Evolutionary conservation across 2,113 vertebrate genomes (phyloP).

Genomic region (Chlamydotis undulata): DNA sequence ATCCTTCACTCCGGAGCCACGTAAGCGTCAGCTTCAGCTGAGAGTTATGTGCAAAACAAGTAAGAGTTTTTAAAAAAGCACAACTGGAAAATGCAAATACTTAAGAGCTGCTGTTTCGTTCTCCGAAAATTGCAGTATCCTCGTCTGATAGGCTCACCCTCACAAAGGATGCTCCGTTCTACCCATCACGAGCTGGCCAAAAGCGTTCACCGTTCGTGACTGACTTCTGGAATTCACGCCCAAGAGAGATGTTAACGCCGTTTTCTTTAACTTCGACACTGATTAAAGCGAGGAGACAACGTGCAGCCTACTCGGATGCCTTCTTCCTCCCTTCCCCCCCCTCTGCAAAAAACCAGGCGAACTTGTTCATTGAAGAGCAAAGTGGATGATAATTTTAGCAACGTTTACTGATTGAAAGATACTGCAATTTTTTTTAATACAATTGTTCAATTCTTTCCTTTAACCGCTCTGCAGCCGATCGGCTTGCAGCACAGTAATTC

Average conservation of each 20-base stretch:
- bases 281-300: conserved; percentile 52
- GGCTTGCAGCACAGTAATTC: conserved; percentile 81
- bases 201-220: background rate
- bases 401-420: conserved; percentile 84
- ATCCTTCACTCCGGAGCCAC: conserved; percentile 50
- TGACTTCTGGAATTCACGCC: conserved; percentile 13
- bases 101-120: conserved; percentile 66
- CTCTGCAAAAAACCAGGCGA: conserved; percentile 62
- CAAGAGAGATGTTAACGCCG: conserved; percentile 5
- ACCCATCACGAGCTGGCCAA: conserved; percentile 25
- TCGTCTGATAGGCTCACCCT: conserved; percentile 55
- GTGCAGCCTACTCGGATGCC: conserved; percentile 34
- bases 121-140: conserved; percentile 81
- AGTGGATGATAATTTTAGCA: conserved; percentile 73
- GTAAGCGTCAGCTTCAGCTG: conserved; percentile 47
- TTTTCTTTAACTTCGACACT: background rate
- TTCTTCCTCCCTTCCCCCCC: conserved; percentile 67
- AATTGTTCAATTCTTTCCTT: conserved; percentile 71
- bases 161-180: conserved; percentile 13
- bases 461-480: conserved; percentile 80
- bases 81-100: conserved; percentile 70
- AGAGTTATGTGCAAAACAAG: conserved; percentile 78
- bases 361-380: conserved; percentile 75
- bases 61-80: conserved; percentile 34
- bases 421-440: conserved; percentile 85